Evolutionary conservation across 2,797 vertebrate genomes (phyloP), one percentile per base, ranked within the genome.

Genomic region (Alauda arvensis): DNA sequence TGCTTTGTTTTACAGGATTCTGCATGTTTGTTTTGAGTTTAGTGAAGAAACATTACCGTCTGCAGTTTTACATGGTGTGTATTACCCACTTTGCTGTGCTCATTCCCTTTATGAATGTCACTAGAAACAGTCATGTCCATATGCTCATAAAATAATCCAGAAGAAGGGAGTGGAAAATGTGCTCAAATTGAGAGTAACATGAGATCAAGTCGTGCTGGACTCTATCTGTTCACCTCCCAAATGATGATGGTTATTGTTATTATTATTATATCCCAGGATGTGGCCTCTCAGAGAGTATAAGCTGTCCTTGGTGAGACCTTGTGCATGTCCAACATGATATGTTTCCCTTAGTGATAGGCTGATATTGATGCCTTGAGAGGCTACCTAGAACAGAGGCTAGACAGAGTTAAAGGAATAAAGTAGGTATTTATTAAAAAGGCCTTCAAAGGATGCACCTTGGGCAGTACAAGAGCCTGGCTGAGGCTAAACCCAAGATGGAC

Each of bases 21-120:
- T 99, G 99, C 98, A 98, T 99, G 98, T 99, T 99, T 99, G 99
- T 99, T 89, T 97, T 99, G 98, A 99, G 99, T 97, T 98, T 99
- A 98, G 99, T 99, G 98, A 99, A 99, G 99, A 99, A 98, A 96
- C 99, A 99, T 95, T 99, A 99, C 96, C 99, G 99, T 90, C 98
- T 99, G 96, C 99, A 99, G 97, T 99, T 99, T 98, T 99, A 99
- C 94, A 99, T 99, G 99, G 99, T 99, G 97, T 96, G 99, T 99
- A 98, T 98, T 95, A 95, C 88, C 71, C 60, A 45, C 85, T 92
- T 81, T 79, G 70, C 67, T 72, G 40, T 80, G 90, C 34, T 89
- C 52, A 37, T 51, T 90, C 40, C 20, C 1, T 0, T 89, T 81
- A 56, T 33, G 37, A 78, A 85, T 93, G 67, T 48, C 33, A 24